Conservation (phyloP, 2,888 invertebrate genomes). For the Caenorhabditis panamensis region DNA sequence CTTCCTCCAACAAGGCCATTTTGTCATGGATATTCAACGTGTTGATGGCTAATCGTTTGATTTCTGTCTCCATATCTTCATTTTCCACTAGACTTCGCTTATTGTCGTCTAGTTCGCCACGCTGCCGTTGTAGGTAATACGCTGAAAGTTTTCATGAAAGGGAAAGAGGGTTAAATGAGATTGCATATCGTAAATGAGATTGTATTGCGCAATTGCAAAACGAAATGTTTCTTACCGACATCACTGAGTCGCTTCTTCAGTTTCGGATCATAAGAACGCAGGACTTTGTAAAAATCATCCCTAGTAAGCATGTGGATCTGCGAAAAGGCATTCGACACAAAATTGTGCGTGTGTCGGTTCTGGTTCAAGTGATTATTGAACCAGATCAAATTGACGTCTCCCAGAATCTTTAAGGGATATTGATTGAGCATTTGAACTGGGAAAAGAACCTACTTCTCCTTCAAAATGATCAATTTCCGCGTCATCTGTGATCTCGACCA, state of each 20-base stretch:
- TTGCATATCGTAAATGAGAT: no score
- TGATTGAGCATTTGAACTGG: neutral
- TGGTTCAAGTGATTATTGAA: conserved; percentile 56
- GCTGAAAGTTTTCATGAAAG: conserved; percentile 39
- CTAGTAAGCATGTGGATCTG: conserved; percentile 55
- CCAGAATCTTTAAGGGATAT: conserved; percentile 30
- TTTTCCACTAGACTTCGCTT: conserved; percentile 32
- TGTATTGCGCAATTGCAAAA: no score
- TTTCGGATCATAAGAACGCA: conserved; percentile 38
- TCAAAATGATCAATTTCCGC: conserved; percentile 55
- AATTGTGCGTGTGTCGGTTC: conserved; percentile 45
- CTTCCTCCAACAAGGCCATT: conserved; percentile 28
- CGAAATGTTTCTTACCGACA: conserved; percentile 56
- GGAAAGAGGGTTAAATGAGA: no score
- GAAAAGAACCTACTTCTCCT: conserved; percentile 33
- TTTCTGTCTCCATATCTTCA: conserved; percentile 43
- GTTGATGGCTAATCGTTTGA: conserved; percentile 33
- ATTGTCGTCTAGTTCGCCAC: conserved; percentile 49
- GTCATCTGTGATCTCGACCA: conserved; percentile 45
- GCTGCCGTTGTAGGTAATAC: conserved; percentile 23
- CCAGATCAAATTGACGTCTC: conserved; percentile 60
- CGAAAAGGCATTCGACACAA: conserved; percentile 54
- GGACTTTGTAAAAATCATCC: conserved; percentile 56
- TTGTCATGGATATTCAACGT: conserved; percentile 34
- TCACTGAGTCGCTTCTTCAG: conserved; percentile 44